phyloP scores from a whole-genome alignment of 1,140 invertebrate genomes.

The Pseudomyrmex flavicornis region DNA sequence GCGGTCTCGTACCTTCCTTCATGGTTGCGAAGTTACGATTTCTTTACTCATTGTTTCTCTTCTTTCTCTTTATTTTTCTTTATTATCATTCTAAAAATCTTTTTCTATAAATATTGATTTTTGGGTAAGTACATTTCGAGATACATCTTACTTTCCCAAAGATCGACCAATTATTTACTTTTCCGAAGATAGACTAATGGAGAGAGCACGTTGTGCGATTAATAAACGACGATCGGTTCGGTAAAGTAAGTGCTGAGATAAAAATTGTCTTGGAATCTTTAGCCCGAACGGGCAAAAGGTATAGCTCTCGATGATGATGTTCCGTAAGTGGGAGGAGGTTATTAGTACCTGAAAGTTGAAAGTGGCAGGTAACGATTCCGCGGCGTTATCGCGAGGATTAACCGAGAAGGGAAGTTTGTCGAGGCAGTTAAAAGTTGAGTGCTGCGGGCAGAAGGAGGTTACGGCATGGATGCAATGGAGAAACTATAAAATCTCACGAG shows the following conservation, averaged over 20 bases:
- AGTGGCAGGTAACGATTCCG: constrained; percentile 52
- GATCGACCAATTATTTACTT: not conserved
- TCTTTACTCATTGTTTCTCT: constrained; percentile 9
- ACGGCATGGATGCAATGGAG: not conserved
- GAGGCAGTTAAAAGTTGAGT: constrained; percentile 69
- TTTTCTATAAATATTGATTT: not conserved
- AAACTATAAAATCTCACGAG: constrained; percentile 60
- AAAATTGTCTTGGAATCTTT: constrained; percentile 3
- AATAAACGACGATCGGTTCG: not conserved
- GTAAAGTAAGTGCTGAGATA: not conserved
- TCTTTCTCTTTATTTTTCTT: not conserved
- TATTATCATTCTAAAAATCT: not conserved
- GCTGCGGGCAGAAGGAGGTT: constrained; percentile 35
- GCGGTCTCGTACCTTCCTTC: constrained; percentile 1
- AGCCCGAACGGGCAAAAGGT: not conserved
- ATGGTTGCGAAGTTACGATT: constrained; percentile 20
- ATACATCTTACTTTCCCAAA: too few species aligned
- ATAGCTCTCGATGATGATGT: constrained; percentile 33
- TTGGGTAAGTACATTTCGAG: not conserved
- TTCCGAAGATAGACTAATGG: not conserved
- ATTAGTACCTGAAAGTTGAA: constrained; percentile 60
- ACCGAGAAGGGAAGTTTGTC: constrained; percentile 54
- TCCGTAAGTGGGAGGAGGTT: constrained; percentile 15
- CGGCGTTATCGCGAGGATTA: constrained; percentile 63
- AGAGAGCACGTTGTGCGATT: not conserved